phyloP scores from a whole-genome alignment of 1,140 invertebrate species.

The Elymnias hypermnestra region DNA sequence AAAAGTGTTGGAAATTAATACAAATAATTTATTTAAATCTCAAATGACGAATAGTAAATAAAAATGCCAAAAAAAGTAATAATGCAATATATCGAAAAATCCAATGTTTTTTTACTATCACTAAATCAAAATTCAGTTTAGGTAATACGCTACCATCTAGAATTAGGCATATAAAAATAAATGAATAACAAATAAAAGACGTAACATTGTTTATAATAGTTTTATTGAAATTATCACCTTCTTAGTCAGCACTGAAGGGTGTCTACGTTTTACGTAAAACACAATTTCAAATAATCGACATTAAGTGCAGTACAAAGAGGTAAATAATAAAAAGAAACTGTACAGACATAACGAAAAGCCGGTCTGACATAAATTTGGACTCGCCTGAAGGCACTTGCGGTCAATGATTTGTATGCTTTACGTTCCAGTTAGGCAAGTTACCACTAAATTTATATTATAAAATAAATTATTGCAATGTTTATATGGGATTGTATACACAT shows the following conservation, averaged over 20 bases:
- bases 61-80: no score
- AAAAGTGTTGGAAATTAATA: no score
- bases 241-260: conserved; percentile 66
- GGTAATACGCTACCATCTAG: no score
- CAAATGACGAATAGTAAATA: no score
- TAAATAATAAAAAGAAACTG: conserved; percentile 32
- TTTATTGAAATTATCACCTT: conserved; percentile 72
- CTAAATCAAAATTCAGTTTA: no score
- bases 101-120: no score
- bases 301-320: conserved; percentile 32
- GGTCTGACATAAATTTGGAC: conserved; percentile 44
- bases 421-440: conserved; percentile 53
- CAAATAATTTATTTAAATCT: no score
- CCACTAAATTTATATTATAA: conserved; percentile 2
- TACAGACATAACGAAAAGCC: conserved; percentile 30
- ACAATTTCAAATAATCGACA: conserved; percentile 58
- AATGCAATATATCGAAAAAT: no score
- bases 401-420: conserved; percentile 41
- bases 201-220: conserved; percentile 43
- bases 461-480: conserved; percentile 5
- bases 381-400: conserved; percentile 69
- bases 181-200: conserved; percentile 13
- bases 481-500: no score
- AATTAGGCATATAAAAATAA: no score
- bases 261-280: conserved; percentile 70